Conservation (phyloP, 2,113 vertebrate species). For the Collichthys lucidus region DNA sequence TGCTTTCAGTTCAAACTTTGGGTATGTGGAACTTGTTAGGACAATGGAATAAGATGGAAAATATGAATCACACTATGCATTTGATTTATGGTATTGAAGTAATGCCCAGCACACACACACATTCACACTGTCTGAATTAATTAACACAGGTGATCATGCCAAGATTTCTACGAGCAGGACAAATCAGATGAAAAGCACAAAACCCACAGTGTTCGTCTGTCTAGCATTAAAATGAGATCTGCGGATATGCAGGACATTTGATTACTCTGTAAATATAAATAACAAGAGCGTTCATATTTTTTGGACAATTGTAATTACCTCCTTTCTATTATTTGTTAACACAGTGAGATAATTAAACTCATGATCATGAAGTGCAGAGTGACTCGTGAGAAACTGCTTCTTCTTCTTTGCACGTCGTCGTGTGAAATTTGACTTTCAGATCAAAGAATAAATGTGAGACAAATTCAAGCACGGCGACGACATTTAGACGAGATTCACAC, state of each 20-base stretch:
- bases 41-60: neutral
- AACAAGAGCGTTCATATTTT: neutral
- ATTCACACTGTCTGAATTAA: neutral
- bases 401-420: neutral
- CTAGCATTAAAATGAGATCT: neutral
- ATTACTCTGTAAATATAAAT: conserved; percentile 5
- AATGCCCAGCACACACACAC: neutral
- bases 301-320: conserved; percentile 1
- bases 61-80: neutral
- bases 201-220: neutral
- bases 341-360: neutral
- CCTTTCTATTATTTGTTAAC: neutral
- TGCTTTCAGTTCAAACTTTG: neutral
- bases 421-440: conserved; percentile 1
- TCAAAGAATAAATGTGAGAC: neutral
- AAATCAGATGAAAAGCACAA: neutral
- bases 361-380: neutral
- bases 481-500: neutral
- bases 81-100: too few species aligned
- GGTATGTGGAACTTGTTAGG: neutral
- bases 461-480: neutral
- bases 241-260: neutral
- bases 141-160: neutral
- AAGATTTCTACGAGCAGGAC: too few species aligned
- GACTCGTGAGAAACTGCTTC: neutral